Evolutionary conservation across 2,888 invertebrate species (phyloP), one percentile per base, ranked within the genome.

Genomic region (Alloplasta piceator): DNA sequence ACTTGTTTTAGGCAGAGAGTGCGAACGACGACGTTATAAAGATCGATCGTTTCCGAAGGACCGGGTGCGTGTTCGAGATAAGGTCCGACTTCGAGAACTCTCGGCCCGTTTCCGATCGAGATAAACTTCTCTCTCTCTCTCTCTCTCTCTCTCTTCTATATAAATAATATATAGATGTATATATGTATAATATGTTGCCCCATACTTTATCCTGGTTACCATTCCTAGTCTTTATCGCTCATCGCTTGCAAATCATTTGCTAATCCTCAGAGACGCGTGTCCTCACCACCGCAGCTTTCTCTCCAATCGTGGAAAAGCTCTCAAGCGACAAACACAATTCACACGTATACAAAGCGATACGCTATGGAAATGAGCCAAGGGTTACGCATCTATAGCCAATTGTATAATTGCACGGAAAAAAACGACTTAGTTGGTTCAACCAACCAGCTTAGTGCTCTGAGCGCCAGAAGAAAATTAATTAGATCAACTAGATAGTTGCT

Each of bases 221-320:
- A 26, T 26, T 14, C 52, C 68, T 86, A 84, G 83, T 84, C 86
- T 86, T 87, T 90, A 89, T 90, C 89, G 87, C 84, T 83, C 86
- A 86, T 87, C 87, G 87, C 85, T 87, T 87, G 89, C 87, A 88
- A 88, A 88, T 88, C 89, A 87, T 85, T 87, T 85, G 84, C 84
- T 89, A 89, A 89, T 89, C 89, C 88, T 86, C 82, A 85, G 84
- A 85, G 86, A 88, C 86, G 79, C 61, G 75, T 78, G 60, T 66
- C 41, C 73, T 78, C 85, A 80, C 79, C 82, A 84, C 75, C 55
- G 52, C 41, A 67, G 60, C 58, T 48, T 78, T 67, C 26, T 2
- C 41, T 16, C 43, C 43, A n/a, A 75, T 10, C 75, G 50, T 50
- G 41, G 67, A 52, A 68, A 68, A 68, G 26, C 68, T 61, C 38